Evolutionary conservation across 1,140 invertebrate genomes (phyloP).

Genomic region (Brachionus koreanus): DNA sequence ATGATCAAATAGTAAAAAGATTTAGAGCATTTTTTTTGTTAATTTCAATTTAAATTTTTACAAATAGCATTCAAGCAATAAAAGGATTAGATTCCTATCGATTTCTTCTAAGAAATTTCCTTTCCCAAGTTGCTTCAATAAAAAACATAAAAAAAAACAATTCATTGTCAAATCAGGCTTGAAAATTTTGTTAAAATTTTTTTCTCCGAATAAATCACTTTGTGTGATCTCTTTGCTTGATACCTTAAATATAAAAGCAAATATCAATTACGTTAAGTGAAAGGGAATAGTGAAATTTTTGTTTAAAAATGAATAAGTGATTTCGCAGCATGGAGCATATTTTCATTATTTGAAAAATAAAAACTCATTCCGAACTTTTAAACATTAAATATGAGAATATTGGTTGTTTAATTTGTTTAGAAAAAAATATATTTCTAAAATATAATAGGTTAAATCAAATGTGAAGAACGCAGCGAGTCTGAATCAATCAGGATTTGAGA

Average conservation of each 20-base stretch:
- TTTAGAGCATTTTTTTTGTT: neutral
- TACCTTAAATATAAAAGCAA: conserved; percentile 21
- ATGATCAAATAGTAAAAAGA: neutral
- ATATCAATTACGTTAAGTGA: conserved; percentile 35
- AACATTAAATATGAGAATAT: conserved; percentile 5
- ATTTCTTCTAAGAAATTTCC: neutral
- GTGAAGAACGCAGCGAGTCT: conserved; percentile 6
- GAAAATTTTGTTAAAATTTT: neutral
- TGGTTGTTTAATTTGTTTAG: neutral
- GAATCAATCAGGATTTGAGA: conserved; percentile 18
- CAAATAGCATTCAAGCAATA: neutral
- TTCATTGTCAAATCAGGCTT: conserved; percentile 8
- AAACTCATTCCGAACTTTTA: conserved; percentile 39
- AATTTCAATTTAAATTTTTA: neutral
- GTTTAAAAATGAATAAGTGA: neutral
- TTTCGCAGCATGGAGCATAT: conserved; percentile 13
- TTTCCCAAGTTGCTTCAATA: neutral
- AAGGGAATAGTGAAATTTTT: neutral
- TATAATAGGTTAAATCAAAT: conserved; percentile 35
- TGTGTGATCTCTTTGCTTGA: neutral
- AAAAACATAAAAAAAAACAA: neutral
- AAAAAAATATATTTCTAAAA: neutral
- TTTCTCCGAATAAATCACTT: neutral
- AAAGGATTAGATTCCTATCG: neutral
- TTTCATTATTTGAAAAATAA: neutral